Conservation (phyloP, 2,888 invertebrate species). For the Drosophila koepferae region DNA sequence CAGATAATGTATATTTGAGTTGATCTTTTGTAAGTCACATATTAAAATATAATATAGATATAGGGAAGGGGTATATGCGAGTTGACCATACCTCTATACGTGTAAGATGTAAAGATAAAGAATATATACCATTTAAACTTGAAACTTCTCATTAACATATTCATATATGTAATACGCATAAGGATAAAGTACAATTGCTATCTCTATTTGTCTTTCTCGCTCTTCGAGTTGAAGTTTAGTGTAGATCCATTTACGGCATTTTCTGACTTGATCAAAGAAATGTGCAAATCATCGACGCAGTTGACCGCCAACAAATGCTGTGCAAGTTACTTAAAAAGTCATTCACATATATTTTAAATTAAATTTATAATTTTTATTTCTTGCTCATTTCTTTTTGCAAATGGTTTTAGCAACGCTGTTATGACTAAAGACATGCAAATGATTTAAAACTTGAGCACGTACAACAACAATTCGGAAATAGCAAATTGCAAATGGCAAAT, state of each 20-base stretch:
- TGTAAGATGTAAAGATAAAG: background rate
- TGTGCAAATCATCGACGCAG: slow-evolving; percentile 10
- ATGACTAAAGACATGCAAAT: slow-evolving; percentile 11
- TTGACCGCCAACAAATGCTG: slow-evolving; percentile 13
- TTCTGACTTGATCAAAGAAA: background rate
- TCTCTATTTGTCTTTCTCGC: background rate
- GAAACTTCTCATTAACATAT: background rate
- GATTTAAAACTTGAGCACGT: slow-evolving; percentile 24
- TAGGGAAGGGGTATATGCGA: no score
- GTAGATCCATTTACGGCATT: background rate
- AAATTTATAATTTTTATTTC: background rate
- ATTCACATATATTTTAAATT: slow-evolving; percentile 8
- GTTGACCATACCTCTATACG: no score
- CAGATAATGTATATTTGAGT: no score
- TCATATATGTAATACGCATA: background rate
- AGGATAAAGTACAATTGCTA: background rate
- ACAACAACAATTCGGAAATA: slow-evolving; percentile 2
- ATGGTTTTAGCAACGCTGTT: slow-evolving; percentile 7
- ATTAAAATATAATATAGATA: background rate
- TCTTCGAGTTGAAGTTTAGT: background rate
- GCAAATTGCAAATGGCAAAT: background rate
- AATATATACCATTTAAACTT: background rate
- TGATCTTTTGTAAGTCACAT: background rate
- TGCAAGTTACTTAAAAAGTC: slow-evolving; percentile 29
- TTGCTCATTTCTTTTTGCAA: background rate